phyloP scores from a whole-genome alignment of 2,888 invertebrate genomes.

The Esperia sulphurella region DNA sequence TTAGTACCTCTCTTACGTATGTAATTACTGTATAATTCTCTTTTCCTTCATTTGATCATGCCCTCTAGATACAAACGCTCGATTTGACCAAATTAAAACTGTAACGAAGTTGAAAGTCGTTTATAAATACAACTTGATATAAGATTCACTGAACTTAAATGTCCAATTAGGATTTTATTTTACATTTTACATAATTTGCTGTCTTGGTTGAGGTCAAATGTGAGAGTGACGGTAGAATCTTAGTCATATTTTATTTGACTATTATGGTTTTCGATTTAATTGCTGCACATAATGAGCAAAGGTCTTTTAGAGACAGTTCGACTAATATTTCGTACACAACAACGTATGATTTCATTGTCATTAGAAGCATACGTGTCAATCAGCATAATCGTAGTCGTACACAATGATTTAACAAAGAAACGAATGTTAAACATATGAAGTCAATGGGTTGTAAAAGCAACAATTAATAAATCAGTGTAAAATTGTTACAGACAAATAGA shows the following conservation, averaged over 20 bases:
- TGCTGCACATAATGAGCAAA: background rate
- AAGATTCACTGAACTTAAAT: background rate
- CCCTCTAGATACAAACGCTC: too few species aligned
- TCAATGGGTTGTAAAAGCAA: constrained; percentile 8
- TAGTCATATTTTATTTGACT: background rate
- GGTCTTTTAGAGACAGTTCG: too few species aligned
- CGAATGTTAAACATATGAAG: constrained; percentile 3
- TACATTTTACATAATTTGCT: constrained; percentile 7
- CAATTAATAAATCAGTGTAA: too few species aligned
- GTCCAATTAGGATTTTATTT: constrained; percentile 1
- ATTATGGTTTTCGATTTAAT: background rate
- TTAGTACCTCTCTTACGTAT: too few species aligned
- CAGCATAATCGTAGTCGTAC: background rate
- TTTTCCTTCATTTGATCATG: too few species aligned
- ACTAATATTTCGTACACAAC: too few species aligned
- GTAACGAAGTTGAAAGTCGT: too few species aligned
- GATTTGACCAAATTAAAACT: too few species aligned
- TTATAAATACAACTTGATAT: background rate
- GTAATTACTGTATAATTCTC: too few species aligned
- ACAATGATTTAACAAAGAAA: background rate
- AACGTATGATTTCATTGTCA: background rate
- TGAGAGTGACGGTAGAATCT: constrained; percentile 2
- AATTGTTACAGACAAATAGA: background rate
- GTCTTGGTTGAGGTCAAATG: constrained; percentile 7
- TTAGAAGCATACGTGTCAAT: background rate